A percentile compares a stretch with the other conserved stretches of the same genome.
phyloP scores from a whole-genome alignment of 2,888 invertebrate species.

The Megamerina dolium region DNA sequence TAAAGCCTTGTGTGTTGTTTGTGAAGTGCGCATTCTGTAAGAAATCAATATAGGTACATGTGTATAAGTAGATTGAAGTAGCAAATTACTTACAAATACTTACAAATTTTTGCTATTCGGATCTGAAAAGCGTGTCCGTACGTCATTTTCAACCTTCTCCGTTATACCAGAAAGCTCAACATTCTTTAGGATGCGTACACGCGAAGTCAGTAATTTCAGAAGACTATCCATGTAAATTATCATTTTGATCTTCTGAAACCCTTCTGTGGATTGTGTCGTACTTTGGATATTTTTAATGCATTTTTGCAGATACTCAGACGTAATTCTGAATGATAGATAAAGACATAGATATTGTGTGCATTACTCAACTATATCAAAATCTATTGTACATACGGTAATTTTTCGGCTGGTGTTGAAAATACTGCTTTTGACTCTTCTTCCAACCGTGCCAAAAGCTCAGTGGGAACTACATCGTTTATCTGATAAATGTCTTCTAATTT shows the following conservation, averaged over 20 bases:
- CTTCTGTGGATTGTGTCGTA: constrained; percentile 20
- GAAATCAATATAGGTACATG: constrained; percentile 1
- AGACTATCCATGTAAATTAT: constrained; percentile 45
- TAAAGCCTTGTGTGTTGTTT: constrained; percentile 39
- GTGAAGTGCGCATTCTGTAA: constrained; percentile 32
- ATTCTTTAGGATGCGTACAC: constrained; percentile 26
- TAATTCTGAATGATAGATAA: constrained; percentile 29
- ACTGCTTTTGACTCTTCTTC: constrained; percentile 43
- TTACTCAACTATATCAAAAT: background rate
- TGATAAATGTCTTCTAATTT: constrained; percentile 34
- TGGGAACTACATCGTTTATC: constrained; percentile 36
- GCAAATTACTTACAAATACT: constrained; percentile 6
- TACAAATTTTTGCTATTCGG: constrained; percentile 28
- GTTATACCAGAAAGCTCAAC: constrained; percentile 39
- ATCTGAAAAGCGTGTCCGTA: constrained; percentile 39
- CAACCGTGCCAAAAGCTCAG: constrained; percentile 33
- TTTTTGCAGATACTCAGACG: constrained; percentile 33
- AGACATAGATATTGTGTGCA: background rate
- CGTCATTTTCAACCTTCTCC: constrained; percentile 44
- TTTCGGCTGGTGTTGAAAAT: constrained; percentile 23
- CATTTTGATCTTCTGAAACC: constrained; percentile 33
- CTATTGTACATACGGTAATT: constrained; percentile 36
- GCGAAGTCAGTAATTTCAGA: constrained; percentile 33
- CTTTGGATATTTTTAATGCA: constrained; percentile 28
- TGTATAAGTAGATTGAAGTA: too few relatives aligned